Base-by-base conservation (phyloP, 2,797 vertebrate genomes). In the Mycteria americana region DNA sequence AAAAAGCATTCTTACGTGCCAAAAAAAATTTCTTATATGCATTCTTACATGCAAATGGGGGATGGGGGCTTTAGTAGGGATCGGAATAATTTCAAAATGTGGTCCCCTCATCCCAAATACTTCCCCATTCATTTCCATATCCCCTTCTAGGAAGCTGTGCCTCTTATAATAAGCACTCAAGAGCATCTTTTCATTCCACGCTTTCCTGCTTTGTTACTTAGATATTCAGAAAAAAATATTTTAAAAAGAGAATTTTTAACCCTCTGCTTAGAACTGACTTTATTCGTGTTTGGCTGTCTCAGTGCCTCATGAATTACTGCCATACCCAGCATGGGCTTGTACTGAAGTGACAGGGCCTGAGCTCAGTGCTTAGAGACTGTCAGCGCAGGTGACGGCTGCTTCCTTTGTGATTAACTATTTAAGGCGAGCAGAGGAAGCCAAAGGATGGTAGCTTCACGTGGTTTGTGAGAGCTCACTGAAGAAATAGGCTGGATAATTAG, bases 401-500 rank as follows among this genome's bases (percentile, higher is more conserved):
- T 84, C 24, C 59, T 94, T 88, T 96, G 74, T 92, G 80, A 82
- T 90, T 76, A 85, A 86, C 83, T 93, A 45, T 90, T 91, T 67
- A 89, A 85, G 59, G 74, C 76, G 31, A 82, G 59, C 67, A 60
- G 72, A 63, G 67, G 50, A 86, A 91, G 74, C 46, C 5, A 0
- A 59, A 79, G 43, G 39, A 73, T 50, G 51, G 75, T 63, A 89
- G 84, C 75, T 87, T 82, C 74, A 30, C 2, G 2, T 78, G 69
- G n/a, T 50, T 88, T 3, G 1, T 25, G 41, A 81, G 83, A 94
- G 13, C 79, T 81, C 30, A 6, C 46, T 89, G 70, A 57, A 62
- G 80, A 65, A 90, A 31, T 5, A 57, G 57, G 11, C 70, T 95
- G 54, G 59, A 19, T 95, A 82, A 93, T 95, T 82, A 92, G 63